These are phyloP conservation scores for Hybognathus amarus DNA, from an alignment of 2,797 vertebrate genomes.

Conservation along the genomic window DNA sequence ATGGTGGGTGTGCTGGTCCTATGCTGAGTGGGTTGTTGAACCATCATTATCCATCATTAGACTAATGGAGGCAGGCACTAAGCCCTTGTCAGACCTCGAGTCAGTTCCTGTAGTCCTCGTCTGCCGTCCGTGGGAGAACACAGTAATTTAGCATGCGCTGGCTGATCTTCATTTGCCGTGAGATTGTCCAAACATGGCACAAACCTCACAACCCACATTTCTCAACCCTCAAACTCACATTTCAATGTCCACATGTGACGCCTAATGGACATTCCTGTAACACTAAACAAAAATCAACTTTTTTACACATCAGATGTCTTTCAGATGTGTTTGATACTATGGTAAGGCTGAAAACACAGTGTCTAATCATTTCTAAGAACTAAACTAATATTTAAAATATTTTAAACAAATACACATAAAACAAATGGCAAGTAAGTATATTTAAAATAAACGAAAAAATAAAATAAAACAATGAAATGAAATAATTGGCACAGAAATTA, in stretches of 20 bases:
- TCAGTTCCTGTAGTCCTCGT: conserved; percentile 46
- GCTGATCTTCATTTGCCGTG: conserved; percentile 54
- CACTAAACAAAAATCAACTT: neutral
- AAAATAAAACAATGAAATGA: neutral
- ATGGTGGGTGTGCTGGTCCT: conserved; percentile 61
- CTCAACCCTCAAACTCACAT: conserved; percentile 28
- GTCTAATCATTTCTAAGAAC: neutral
- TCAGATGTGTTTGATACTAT: neutral
- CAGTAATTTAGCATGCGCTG: conserved; percentile 62
- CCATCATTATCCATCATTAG: conserved; percentile 73
- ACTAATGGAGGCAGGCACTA: conserved; percentile 54
- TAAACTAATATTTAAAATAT: neutral
- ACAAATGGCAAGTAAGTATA: too few species aligned
- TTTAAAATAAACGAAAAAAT: neutral
- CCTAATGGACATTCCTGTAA: conserved; percentile 10
- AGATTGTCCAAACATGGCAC: conserved; percentile 27
- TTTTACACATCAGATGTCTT: conserved; percentile 11
- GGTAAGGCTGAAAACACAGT: neutral
- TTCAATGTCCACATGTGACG: conserved; percentile 3
- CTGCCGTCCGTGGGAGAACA: conserved; percentile 58
- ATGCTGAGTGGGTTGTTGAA: conserved; percentile 63
- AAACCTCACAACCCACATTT: conserved; percentile 26
- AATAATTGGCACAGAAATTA: neutral
- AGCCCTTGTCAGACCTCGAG: conserved; percentile 54
- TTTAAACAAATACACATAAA: neutral